A percentile compares a stretch with the other conserved stretches of the same genome.
These are phyloP conservation scores for Tenualosa thibaudeaui DNA, from an alignment of 2,797 vertebrate genomes.

Conservation along the genomic window DNA sequence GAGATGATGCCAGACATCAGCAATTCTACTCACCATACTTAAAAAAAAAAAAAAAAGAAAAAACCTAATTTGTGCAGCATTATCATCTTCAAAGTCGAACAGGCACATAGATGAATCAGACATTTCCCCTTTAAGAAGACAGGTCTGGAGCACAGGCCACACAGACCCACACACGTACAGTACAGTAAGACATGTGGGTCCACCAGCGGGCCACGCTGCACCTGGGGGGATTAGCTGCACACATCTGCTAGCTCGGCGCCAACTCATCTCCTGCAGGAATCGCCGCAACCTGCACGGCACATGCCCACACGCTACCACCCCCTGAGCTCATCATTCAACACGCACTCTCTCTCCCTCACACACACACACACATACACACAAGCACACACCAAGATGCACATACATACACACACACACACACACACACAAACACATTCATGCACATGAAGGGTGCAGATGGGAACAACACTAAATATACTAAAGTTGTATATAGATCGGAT, in stretches of 20 bases:
- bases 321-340: constrained; percentile 24
- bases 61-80: no score
- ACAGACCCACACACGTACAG: not conserved
- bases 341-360: constrained; percentile 27
- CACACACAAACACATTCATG: constrained; percentile 22
- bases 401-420: constrained; percentile 41
- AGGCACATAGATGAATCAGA: not conserved
- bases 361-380: constrained; percentile 22
- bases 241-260: constrained; percentile 34
- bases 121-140: not conserved
- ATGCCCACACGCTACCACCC: not conserved
- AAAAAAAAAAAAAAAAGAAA: no score
- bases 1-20: no score
- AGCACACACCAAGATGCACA: constrained; percentile 28
- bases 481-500: not conserved
- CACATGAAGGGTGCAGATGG: constrained; percentile 20
- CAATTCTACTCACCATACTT: no score
- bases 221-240: constrained; percentile 50
- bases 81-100: no score
- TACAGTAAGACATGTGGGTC: not conserved
- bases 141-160: not conserved
- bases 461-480: not conserved
- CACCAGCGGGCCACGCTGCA: constrained; percentile 39
- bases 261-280: constrained; percentile 14
- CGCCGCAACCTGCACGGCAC: constrained; percentile 49